A percentile compares a stretch with the other conserved stretches of the same genome.
Evolutionary conservation across 2,113 vertebrate species (phyloP).

Genomic region (Peucedramus taeniatus): DNA sequence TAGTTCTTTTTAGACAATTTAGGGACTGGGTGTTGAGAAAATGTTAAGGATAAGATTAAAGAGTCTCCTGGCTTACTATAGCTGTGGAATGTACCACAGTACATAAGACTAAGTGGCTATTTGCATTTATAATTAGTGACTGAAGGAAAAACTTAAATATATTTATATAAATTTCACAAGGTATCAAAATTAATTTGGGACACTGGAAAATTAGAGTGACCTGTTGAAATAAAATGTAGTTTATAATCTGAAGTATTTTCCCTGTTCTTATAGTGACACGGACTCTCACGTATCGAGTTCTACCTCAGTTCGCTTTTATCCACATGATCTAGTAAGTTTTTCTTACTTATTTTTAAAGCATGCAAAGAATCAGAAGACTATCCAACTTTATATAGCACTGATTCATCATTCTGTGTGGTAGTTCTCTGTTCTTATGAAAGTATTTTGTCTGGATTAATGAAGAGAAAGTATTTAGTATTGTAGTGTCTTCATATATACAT

Average conservation of each 20-base stretch:
- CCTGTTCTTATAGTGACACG: constrained; percentile 87
- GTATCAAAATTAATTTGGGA: not conserved
- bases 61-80: not conserved
- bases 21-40: not conserved
- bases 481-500: not conserved
- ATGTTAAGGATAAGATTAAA: not conserved
- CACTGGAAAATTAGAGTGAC: not conserved
- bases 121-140: not conserved
- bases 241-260: constrained; percentile 66
- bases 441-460: not conserved
- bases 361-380: not conserved
- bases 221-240: constrained; percentile 28
- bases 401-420: not conserved
- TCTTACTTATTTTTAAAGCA: constrained; percentile 40
- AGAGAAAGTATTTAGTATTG: not conserved
- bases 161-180: not conserved
- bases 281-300: constrained; percentile 99
- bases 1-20: not conserved
- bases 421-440: not conserved
- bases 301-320: constrained; percentile 99
- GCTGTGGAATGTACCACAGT: not conserved
- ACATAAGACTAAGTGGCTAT: not conserved
- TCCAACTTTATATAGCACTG: not conserved
- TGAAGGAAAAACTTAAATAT: not conserved
- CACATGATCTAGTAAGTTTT: constrained; percentile 96